Percentiles rank a stretch among this genome's conserved stretches.
phyloP scores from a whole-genome alignment of 2,797 vertebrate genomes.

The Peromyscus eremicus region DNA sequence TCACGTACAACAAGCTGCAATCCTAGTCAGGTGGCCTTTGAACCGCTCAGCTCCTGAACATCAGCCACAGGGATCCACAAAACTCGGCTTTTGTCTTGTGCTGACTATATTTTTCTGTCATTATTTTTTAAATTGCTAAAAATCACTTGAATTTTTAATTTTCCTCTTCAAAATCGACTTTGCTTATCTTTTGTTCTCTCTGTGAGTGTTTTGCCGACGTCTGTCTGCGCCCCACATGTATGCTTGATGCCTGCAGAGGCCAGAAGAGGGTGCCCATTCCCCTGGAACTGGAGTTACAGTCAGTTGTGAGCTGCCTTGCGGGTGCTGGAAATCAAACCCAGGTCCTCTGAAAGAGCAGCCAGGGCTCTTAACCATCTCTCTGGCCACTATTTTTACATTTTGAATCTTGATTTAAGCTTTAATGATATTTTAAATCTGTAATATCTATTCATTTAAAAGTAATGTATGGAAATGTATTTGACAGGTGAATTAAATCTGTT shows the following conservation, averaged over 20 bases:
- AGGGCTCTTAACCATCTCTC: not conserved
- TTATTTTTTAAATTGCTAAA: slow-evolving; percentile 1
- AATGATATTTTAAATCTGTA: slow-evolving; percentile 25
- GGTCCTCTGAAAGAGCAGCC: not conserved
- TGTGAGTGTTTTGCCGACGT: not conserved
- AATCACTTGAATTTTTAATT: not conserved
- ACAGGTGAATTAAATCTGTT: not conserved
- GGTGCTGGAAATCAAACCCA: not conserved
- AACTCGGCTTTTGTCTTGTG: not conserved
- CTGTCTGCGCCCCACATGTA: not conserved
- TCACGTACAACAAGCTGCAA: slow-evolving; percentile 20
- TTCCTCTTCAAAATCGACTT: not conserved
- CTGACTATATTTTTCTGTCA: not conserved
- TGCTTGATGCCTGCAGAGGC: not conserved
- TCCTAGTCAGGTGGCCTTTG: not conserved
- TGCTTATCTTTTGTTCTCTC: not conserved
- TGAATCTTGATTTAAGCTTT: slow-evolving; percentile 4
- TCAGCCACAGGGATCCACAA: not conserved
- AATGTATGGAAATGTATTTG: not conserved
- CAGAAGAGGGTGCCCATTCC: not conserved
- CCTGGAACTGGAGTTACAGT: not conserved
- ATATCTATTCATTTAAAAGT: not conserved
- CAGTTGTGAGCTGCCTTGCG: not conserved
- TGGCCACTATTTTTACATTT: too few relatives aligned
- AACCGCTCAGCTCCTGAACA: not conserved